These are phyloP conservation scores for Drosophila asahinai DNA, from an alignment of 1,140 invertebrate genomes.

Conservation along the genomic window DNA sequence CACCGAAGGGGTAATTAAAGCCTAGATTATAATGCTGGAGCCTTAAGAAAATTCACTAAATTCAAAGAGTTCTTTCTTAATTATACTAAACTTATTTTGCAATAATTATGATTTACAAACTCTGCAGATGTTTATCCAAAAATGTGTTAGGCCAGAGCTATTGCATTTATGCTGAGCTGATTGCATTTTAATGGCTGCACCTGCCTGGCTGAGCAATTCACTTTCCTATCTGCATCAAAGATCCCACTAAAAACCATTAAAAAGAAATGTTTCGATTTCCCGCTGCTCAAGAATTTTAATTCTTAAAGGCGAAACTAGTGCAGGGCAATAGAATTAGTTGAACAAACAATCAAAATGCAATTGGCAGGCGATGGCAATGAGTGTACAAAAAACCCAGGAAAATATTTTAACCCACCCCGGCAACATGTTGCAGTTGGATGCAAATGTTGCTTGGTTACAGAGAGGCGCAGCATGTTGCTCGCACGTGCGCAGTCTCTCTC, in stretches of 20 bases:
- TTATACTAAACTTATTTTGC: background rate
- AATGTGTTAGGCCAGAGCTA: slow-evolving; percentile 4
- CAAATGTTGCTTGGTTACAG: background rate
- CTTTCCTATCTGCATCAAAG: slow-evolving; percentile 17
- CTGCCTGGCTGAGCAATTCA: slow-evolving; percentile 9
- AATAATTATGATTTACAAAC: background rate
- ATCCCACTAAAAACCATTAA: slow-evolving; percentile 9
- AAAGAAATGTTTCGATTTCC: slow-evolving; percentile 6
- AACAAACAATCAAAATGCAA: slow-evolving; percentile 51
- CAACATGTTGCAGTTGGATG: background rate
- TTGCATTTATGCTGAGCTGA: slow-evolving; percentile 12
- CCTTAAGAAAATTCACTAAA: too few relatives aligned
- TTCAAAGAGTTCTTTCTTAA: too few relatives aligned
- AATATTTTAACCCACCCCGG: slow-evolving; percentile 2
- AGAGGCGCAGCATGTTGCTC: slow-evolving; percentile 25
- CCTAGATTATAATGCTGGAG: background rate
- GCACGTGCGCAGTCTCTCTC: slow-evolving; percentile 39
- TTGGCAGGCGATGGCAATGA: slow-evolving; percentile 17
- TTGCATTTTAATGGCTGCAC: slow-evolving; percentile 34
- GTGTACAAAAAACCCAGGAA: background rate
- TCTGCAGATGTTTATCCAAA: background rate
- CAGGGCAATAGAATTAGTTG: slow-evolving; percentile 38
- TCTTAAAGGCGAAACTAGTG: slow-evolving; percentile 5
- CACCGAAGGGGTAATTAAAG: background rate
- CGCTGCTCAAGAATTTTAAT: slow-evolving; percentile 32